Conservation (phyloP, 2,797 vertebrate genomes). For the Melanogrammus aeglefinus region DNA sequence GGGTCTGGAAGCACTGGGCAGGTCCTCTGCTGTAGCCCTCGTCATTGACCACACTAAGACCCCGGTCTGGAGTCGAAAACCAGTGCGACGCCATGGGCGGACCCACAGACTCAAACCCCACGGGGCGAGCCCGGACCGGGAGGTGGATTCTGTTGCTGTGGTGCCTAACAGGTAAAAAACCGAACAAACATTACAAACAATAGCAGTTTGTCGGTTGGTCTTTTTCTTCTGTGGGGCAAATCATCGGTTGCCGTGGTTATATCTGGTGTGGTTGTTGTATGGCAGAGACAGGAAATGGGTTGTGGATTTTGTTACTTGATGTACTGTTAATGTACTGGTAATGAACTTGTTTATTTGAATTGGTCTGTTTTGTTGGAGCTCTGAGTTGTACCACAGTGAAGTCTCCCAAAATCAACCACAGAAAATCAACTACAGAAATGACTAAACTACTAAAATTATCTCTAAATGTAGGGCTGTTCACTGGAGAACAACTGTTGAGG, state of each 20-base stretch:
- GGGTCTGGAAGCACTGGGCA: neutral
- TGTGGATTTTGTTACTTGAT: no score
- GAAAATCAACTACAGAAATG: no score
- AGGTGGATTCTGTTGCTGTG: slow-evolving; percentile 34
- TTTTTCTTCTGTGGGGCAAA: neutral
- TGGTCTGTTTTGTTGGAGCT: neutral
- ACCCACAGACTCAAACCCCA: neutral
- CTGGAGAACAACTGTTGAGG: no score
- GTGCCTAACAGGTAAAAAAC: slow-evolving; percentile 55
- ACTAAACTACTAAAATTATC: no score
- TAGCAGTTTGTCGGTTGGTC: no score
- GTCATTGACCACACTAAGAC: no score
- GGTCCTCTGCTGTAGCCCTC: neutral
- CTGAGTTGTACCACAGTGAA: neutral
- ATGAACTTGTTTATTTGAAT: no score
- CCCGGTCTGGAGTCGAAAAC: no score
- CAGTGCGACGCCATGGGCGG: neutral
- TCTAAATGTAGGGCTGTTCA: no score
- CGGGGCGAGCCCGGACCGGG: neutral
- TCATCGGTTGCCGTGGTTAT: neutral
- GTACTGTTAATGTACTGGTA: no score
- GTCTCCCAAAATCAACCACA: neutral
- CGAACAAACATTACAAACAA: no score
- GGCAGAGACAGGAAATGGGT: neutral
- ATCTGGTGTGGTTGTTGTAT: neutral